Conservation (phyloP, 2,797 vertebrate genomes). For the Sparidentex hasta region DNA sequence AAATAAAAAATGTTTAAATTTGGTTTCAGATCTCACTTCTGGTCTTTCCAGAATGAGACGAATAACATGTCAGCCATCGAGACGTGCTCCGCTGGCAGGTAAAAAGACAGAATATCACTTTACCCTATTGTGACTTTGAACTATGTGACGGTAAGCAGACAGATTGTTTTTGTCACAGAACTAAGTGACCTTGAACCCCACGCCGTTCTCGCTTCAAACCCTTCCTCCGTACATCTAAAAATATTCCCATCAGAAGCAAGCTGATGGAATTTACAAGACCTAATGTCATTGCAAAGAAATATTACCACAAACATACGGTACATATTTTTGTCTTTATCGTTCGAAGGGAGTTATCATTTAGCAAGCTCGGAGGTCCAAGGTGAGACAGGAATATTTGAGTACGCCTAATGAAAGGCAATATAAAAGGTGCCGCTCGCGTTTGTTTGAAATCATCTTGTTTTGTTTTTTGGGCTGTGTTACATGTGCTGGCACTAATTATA, state of each 20-base stretch:
- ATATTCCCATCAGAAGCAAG: conserved; percentile 82
- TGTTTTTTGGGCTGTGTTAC: conserved; percentile 78
- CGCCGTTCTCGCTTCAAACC: conserved; percentile 75
- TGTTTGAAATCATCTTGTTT: conserved; percentile 84
- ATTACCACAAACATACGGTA: conserved; percentile 79
- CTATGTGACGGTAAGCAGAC: conserved; percentile 82
- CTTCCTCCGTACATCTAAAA: conserved; percentile 82
- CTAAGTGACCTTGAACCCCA: conserved; percentile 77
- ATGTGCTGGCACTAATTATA: conserved; percentile 85
- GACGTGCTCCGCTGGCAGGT: conserved; percentile 80
- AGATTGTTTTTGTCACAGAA: conserved; percentile 85
- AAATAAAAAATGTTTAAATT: conserved; percentile 82
- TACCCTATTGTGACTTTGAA: conserved; percentile 84
- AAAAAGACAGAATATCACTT: conserved; percentile 81
- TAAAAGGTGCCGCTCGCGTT: conserved; percentile 80
- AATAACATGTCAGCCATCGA: conserved; percentile 80
- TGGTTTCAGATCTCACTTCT: conserved; percentile 76
- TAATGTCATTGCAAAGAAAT: conserved; percentile 83
- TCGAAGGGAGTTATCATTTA: conserved; percentile 79
- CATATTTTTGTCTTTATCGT: conserved; percentile 83
- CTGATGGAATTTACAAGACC: conserved; percentile 82
- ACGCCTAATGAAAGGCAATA: conserved; percentile 83
- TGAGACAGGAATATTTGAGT: conserved; percentile 84
- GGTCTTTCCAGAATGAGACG: conserved; percentile 68
- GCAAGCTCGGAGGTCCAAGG: conserved; percentile 77